Evolutionary conservation across 2,888 invertebrate species (phyloP).

Genomic region (Papilio elwesi): DNA sequence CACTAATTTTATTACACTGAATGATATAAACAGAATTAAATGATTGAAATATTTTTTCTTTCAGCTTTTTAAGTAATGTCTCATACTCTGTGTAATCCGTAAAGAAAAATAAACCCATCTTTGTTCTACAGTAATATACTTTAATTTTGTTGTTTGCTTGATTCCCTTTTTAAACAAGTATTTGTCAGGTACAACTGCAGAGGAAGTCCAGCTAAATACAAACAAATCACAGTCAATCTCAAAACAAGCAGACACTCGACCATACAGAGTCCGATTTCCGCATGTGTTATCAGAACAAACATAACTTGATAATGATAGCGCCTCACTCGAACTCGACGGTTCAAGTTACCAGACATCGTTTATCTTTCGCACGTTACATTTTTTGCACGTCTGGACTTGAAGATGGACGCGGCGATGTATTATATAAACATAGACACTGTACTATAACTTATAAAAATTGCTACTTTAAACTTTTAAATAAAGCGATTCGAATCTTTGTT

Average conservation of each 20-base stretch:
- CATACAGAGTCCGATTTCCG: constrained; percentile 21
- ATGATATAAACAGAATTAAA: background rate
- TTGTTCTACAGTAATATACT: no score
- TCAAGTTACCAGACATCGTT: constrained; percentile 6
- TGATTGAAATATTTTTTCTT: background rate
- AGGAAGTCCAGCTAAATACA: background rate
- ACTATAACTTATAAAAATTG: background rate
- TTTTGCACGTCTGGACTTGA: constrained; percentile 29
- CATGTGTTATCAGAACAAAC: constrained; percentile 28
- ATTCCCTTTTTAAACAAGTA: no score
- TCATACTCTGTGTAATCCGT: no score
- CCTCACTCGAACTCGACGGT: constrained; percentile 12
- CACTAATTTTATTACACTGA: constrained; percentile 17
- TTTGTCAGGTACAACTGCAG: background rate
- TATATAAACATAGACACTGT: background rate
- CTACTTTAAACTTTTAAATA: background rate
- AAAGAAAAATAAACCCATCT: no score
- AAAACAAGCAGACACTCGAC: constrained; percentile 4
- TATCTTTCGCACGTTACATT: constrained; percentile 8
- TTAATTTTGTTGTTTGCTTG: no score
- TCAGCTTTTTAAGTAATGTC: background rate
- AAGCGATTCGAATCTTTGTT: background rate
- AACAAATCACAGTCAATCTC: constrained; percentile 11
- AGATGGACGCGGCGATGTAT: background rate
- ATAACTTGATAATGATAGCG: constrained; percentile 21